Base-by-base conservation (phyloP, 2,113 vertebrate species). In the Oncorhynchus clarkii region DNA sequence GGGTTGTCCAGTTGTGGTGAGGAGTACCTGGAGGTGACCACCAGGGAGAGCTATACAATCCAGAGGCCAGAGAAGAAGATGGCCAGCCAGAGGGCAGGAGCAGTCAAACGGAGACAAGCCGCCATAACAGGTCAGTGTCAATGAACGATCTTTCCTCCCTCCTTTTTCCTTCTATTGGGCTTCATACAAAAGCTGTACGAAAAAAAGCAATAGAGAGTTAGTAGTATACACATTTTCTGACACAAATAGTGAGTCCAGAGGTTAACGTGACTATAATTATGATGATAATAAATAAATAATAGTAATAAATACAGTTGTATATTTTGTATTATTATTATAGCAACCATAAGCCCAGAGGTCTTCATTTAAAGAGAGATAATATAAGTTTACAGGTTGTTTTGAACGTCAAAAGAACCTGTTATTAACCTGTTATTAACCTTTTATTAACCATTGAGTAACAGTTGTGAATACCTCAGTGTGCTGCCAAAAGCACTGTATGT, bases 61-160 rank as follows among this genome's bases (percentile, higher is more conserved):
- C 48, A 70, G 22, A 62, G 75, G 69, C 57, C 74, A 11, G 70
- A 81, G 49, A 79, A 74, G 57, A 78, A 76, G 54, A 24, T 9
- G 31, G 54, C 70, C 31, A 4, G 7, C n/a, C 48, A 72, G 4
- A 34, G 65, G 48, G n/a, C 31, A 54, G 51, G 51, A 14, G 14
- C 51, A 54, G 12, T 29, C 73, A 34, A 92, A 85, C 90, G 82
- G 65, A 87, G 13, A 74, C 93, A 94, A 81, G 69, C 91, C 12
- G 4, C 82, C 34, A 94, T 94, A 79, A 93, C 90, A 90, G 93
- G 93, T 93, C 26, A 88, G 87, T 67, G 24, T 64, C 5, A 31
- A n/a, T 14, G 8, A 24, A n/a, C 12, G 2, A 12, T 24, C 39
- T 39, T 54, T 16, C 8, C 39, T 9, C 8, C 7, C 39, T 9